Conservation (phyloP, 2,797 vertebrate genomes). For the Phaenicophaeus curvirostris region DNA sequence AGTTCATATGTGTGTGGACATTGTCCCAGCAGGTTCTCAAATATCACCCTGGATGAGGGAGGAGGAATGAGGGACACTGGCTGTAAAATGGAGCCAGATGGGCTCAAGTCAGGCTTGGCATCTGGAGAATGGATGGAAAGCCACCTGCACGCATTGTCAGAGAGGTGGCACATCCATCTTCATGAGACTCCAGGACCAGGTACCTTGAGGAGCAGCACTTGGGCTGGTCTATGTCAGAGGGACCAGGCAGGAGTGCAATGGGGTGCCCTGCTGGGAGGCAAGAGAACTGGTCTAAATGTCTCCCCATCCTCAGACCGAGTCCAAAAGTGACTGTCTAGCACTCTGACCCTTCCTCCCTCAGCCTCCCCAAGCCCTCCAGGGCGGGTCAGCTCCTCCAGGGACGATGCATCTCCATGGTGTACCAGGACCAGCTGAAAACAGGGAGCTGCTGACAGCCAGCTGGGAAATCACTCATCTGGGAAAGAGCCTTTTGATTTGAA, state of each 20-base stretch:
- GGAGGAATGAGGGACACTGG: background rate
- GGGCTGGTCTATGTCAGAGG: background rate
- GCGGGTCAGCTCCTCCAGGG: background rate
- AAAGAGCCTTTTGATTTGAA: background rate
- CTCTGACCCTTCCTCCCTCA: background rate
- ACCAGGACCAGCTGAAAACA: background rate
- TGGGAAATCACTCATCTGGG: background rate
- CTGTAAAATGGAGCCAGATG: background rate
- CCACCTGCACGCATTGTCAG: background rate
- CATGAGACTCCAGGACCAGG: background rate
- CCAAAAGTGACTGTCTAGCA: background rate
- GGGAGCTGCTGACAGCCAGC: background rate
- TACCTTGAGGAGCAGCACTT: background rate
- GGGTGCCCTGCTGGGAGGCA: background rate
- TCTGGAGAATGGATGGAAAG: background rate
- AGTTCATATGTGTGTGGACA: too few species aligned
- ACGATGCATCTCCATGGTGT: background rate
- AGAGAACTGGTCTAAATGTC: background rate
- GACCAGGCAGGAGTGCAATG: rapidly evolving
- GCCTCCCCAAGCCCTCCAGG: background rate
- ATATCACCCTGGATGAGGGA: background rate
- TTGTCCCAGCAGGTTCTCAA: background rate
- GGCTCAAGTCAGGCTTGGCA: background rate
- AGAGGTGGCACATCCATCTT: background rate
- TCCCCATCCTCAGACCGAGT: background rate